Evolutionary conservation across 2,888 invertebrate genomes (phyloP).

Genomic region (Cremastinae sp.): DNA sequence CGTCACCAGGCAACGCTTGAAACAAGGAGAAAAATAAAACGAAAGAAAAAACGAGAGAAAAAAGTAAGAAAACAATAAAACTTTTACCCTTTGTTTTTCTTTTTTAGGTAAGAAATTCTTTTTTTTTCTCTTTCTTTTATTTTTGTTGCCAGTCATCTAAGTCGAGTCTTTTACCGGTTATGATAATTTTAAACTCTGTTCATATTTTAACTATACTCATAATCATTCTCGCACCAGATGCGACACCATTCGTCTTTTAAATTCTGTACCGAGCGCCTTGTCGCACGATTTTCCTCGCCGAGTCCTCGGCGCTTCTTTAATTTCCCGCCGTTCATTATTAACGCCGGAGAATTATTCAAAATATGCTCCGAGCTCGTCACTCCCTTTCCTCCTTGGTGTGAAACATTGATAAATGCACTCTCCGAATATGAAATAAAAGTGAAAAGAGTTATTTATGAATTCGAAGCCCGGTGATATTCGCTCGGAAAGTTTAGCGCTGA

Average conservation of each 20-base stretch:
- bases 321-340: constrained; percentile 22
- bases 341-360: constrained; percentile 18
- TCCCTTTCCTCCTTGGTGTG: constrained; percentile 1
- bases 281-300: constrained; percentile 63
- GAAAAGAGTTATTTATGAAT: background rate
- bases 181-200: constrained; percentile 78
- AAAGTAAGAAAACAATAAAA: constrained; percentile 16
- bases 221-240: constrained; percentile 68
- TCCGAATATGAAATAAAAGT: background rate
- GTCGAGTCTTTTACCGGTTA: constrained; percentile 65
- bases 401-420: constrained; percentile 24
- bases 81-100: constrained; percentile 26
- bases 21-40: constrained; percentile 39
- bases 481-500: too few relatives aligned
- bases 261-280: constrained; percentile 39
- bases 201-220: constrained; percentile 79
- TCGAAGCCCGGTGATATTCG: background rate
- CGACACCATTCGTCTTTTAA: constrained; percentile 45
- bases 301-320: constrained; percentile 34
- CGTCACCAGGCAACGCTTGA: constrained; percentile 54
- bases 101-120: constrained; percentile 45
- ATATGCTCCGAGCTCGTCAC: constrained; percentile 8
- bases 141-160: constrained; percentile 43
- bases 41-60: constrained; percentile 17
- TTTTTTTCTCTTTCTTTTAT: background rate